phyloP scores from a whole-genome alignment of 2,113 vertebrate species.

The Ondatra zibethicus region DNA sequence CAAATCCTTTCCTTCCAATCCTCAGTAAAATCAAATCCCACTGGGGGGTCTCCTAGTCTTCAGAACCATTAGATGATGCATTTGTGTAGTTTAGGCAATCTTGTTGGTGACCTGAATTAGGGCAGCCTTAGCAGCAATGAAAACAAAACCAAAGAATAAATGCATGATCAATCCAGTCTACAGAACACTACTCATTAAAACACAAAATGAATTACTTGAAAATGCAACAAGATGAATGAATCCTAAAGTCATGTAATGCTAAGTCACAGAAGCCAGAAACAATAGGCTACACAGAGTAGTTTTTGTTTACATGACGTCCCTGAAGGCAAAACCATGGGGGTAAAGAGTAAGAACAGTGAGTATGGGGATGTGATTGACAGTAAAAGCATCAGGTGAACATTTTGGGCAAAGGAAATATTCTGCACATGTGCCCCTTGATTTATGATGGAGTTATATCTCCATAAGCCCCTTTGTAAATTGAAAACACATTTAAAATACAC shows the following conservation, averaged over 20 bases:
- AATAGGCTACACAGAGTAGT: no score
- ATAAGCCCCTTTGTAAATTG: no score
- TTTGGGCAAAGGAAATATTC: no score
- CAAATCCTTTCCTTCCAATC: not conserved
- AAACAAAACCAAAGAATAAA: not conserved
- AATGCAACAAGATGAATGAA: not conserved
- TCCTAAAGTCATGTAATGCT: not conserved
- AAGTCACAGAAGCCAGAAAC: not conserved
- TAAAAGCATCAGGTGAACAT: no score
- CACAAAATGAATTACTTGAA: not conserved
- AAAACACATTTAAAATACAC: no score
- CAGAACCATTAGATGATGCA: not conserved
- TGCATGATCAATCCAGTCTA: not conserved
- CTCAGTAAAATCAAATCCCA: not conserved
- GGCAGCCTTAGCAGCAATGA: not conserved
- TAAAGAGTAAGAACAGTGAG: no score
- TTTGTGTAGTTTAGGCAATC: not conserved
- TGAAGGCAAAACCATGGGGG: no score
- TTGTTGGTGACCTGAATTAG: not conserved
- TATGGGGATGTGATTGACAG: no score
- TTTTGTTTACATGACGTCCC: no score
- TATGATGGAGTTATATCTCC: no score
- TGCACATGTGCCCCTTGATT: no score
- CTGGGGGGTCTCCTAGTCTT: not conserved
- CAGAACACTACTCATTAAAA: not conserved